Evolutionary conservation across 1,140 invertebrate species (phyloP), one percentile per base, ranked within the genome.

Genomic region (Chironomus striatipennis): DNA sequence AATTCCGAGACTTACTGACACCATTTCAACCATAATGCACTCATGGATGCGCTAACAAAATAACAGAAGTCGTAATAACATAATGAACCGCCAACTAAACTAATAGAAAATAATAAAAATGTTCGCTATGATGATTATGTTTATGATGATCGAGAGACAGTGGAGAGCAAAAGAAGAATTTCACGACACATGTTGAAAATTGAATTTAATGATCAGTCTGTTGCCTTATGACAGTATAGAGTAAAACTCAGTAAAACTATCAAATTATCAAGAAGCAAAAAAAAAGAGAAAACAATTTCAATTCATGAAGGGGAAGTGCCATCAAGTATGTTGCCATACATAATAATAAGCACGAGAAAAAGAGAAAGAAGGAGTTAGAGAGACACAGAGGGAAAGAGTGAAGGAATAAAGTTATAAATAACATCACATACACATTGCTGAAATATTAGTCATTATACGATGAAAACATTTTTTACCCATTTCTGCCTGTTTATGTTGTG

Each of bases 341-440:
- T 34, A 34, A 34, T 34, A 34, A 34, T 34, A 34, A 34, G 5
- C 1, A 5, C 1, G 24, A 34, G 5, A 34, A 5, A 34, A 34
- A 5, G 24, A 34, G 24, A 2, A 2, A 34, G 24, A 34, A 10
- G 1, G 8, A 67, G n/a, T 2, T 12, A 67, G 64, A 67, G 64
- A 67, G 65, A 70, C 17, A 70, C 9, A 70, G 65, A 70, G 18
- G 18, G 65, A 70, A 21, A 20, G 6, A 70, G 18, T 9, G 20
- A 18, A 70, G 17, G 65, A 70, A 70, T 70, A 70, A 70, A 70
- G 65, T 70, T 70, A 70, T 70, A 70, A 70, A 70, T 70, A 70
- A 70, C 65, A 70, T 70, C 65, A 70, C 65, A 20, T 21, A 70
- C 10, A 70, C 65, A 70, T 70, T 70, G 65, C 17, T 20, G 65